Percentiles rank a stretch among this genome's conserved stretches.
phyloP scores from a whole-genome alignment of 2,888 invertebrate species.

The Bellardia pandia region DNA sequence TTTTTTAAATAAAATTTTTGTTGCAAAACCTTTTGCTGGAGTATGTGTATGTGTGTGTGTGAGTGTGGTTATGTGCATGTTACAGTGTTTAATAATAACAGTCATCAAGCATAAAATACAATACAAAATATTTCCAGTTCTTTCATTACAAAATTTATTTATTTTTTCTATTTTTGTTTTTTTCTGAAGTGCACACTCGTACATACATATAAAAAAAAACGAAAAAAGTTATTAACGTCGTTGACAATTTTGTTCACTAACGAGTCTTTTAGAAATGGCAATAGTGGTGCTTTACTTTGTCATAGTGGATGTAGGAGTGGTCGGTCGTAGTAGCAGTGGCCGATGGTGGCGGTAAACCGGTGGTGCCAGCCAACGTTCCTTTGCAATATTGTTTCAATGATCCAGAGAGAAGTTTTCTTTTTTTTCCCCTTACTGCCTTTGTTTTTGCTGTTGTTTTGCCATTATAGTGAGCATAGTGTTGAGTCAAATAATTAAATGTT shows the following conservation, averaged over 20 bases:
- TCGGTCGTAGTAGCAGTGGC: neutral
- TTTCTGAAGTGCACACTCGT: neutral
- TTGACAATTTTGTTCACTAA: constrained; percentile 52
- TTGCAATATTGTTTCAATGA: constrained; percentile 60
- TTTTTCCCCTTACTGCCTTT: neutral
- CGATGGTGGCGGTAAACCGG: neutral
- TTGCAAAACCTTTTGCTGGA: too few relatives aligned
- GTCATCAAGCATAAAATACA: constrained; percentile 62
- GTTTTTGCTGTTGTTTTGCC: constrained; percentile 17
- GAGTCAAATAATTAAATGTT: constrained; percentile 72
- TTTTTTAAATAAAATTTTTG: too few relatives aligned
- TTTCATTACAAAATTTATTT: constrained; percentile 51
- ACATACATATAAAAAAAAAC: too few relatives aligned
- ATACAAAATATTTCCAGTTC: constrained; percentile 60
- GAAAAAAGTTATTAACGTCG: neutral
- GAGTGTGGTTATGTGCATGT: constrained; percentile 36
- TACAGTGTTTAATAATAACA: constrained; percentile 65
- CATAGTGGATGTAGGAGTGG: neutral
- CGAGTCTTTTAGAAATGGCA: constrained; percentile 58
- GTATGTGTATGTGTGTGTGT: constrained; percentile 4
- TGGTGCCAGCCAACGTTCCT: neutral
- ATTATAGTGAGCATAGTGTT: constrained; percentile 56
- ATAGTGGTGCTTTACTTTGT: constrained; percentile 36
- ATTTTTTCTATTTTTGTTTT: constrained; percentile 5
- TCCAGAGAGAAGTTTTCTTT: constrained; percentile 15